Percentiles rank a stretch among this genome's conserved stretches.
Conservation (phyloP, 2,888 invertebrate genomes). For the Allophyes oxyacanthae region DNA sequence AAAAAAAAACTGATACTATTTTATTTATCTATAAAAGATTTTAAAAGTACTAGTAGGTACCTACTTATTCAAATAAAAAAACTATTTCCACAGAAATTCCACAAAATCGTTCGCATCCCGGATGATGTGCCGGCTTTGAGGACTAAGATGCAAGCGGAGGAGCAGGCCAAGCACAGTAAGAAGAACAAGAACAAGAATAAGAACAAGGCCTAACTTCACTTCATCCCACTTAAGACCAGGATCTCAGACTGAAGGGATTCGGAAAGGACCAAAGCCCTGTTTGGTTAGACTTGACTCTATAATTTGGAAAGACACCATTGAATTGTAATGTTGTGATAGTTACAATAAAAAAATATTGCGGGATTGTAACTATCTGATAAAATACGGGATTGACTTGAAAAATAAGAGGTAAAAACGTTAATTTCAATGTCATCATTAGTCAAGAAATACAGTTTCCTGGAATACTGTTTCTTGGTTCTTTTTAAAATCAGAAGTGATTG, state of each 20-base stretch:
- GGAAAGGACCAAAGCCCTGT: conserved; percentile 42
- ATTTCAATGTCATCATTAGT: background rate
- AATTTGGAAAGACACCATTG: conserved; percentile 1
- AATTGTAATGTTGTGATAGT: background rate
- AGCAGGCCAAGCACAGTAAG: conserved; percentile 74
- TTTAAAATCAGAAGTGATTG: too few species aligned
- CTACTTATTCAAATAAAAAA: background rate
- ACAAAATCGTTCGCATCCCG: conserved; percentile 95
- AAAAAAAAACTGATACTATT: too few species aligned
- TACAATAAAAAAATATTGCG: background rate
- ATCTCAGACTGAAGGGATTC: conserved; percentile 56
- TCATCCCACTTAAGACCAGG: conserved; percentile 44
- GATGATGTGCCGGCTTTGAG: conserved; percentile 94
- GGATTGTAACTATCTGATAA: background rate
- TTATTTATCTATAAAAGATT: too few species aligned
- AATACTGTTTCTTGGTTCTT: too few species aligned
- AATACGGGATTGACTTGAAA: background rate
- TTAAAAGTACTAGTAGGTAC: too few species aligned
- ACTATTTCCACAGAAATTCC: conserved; percentile 92
- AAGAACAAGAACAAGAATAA: conserved; percentile 53
- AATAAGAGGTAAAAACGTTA: background rate
- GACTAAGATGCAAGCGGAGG: conserved; percentile 93
- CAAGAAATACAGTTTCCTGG: too few species aligned
- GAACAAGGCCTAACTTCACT: conserved; percentile 64
- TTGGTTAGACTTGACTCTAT: conserved; percentile 35